phyloP scores from a whole-genome alignment of 2,888 invertebrate species.

The Mesorhabditis sp. region DNA sequence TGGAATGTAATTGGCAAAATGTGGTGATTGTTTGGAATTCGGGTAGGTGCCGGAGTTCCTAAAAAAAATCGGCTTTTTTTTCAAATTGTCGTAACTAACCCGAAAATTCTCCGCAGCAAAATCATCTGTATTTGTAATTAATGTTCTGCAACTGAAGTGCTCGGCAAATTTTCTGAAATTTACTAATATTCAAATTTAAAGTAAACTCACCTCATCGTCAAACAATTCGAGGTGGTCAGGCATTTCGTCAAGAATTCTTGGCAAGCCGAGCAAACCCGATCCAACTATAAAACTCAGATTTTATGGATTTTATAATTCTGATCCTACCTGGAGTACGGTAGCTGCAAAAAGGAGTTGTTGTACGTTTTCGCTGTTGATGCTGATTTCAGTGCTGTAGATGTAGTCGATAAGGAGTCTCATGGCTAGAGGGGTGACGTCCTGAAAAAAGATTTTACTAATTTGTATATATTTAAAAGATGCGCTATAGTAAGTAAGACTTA shows the following conservation, averaged over 20 bases:
- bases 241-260: conserved; percentile 61
- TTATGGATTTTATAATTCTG: neutral
- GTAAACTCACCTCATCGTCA: conserved; percentile 28
- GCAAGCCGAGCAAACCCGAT: conserved; percentile 60
- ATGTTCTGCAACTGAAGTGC: conserved; percentile 56
- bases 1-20: conserved; percentile 31
- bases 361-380: conserved; percentile 60
- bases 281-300: conserved; percentile 55
- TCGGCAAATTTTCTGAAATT: conserved; percentile 60
- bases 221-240: conserved; percentile 60
- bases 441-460: neutral
- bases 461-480: too few relatives aligned
- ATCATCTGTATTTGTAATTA: conserved; percentile 36
- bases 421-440: neutral
- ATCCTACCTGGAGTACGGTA: conserved; percentile 60
- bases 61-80: conserved; percentile 7
- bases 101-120: conserved; percentile 44
- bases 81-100: conserved; percentile 17
- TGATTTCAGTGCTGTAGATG: conserved; percentile 61
- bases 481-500: too few relatives aligned
- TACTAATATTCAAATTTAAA: neutral
- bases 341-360: conserved; percentile 62
- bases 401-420: conserved; percentile 58
- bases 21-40: conserved; percentile 37
- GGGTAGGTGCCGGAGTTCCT: conserved; percentile 27